phyloP scores from a whole-genome alignment of 2,888 invertebrate genomes.

The Volucella inanis region DNA sequence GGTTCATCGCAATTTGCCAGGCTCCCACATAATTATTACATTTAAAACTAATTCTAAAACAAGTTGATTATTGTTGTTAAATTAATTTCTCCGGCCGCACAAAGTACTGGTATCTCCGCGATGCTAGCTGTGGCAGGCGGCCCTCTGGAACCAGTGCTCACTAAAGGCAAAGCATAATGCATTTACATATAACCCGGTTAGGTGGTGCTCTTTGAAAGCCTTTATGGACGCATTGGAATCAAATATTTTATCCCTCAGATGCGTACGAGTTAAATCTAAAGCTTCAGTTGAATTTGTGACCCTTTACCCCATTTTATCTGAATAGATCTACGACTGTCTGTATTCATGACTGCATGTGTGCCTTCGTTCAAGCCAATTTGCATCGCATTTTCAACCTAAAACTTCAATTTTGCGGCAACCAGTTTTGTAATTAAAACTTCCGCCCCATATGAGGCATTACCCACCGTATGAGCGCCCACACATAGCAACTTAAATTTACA shows the following conservation, averaged over 20 bases:
- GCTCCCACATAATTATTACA: slow-evolving; percentile 50
- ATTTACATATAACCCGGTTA: neutral
- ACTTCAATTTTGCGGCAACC: slow-evolving; percentile 73
- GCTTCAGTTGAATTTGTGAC: slow-evolving; percentile 13
- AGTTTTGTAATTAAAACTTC: slow-evolving; percentile 74
- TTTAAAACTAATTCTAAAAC: slow-evolving; percentile 62
- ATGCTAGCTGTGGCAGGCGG: neutral
- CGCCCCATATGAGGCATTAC: slow-evolving; percentile 37
- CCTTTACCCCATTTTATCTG: neutral
- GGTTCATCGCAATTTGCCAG: slow-evolving; percentile 18
- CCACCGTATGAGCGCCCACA: too few relatives aligned
- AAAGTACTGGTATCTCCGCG: neutral
- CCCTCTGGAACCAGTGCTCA: too few relatives aligned
- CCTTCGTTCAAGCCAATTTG: slow-evolving; percentile 70
- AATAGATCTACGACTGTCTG: slow-evolving; percentile 5
- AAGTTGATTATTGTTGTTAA: slow-evolving; percentile 58
- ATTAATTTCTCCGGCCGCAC: slow-evolving; percentile 36
- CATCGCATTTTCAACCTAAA: slow-evolving; percentile 69
- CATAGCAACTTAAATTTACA: neutral
- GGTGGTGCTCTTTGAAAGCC: neutral
- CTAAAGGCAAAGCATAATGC: neutral
- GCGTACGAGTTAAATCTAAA: slow-evolving; percentile 23
- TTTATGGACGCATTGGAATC: slow-evolving; percentile 32
- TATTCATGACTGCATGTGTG: slow-evolving; percentile 22
- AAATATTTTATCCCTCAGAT: slow-evolving; percentile 58